Evolutionary conservation across 2,888 invertebrate species (phyloP).

Genomic region (Sialis lutaria): DNA sequence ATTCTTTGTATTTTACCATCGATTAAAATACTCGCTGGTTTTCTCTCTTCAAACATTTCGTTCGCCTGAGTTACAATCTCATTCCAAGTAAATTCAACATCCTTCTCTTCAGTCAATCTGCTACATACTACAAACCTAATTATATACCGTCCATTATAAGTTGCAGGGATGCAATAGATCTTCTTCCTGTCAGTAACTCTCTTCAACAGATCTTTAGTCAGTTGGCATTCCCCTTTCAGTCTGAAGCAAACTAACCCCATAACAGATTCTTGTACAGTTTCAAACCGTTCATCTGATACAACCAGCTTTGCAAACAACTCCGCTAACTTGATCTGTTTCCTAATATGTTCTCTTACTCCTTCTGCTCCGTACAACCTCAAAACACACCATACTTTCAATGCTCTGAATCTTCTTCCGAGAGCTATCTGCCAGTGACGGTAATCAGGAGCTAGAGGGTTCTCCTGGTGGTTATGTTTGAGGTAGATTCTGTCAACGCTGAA

Average conservation of each 20-base stretch:
- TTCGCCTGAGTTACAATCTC: constrained; percentile 45
- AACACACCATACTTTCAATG: constrained; percentile 89
- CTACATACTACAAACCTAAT: constrained; percentile 74
- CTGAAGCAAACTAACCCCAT: constrained; percentile 85
- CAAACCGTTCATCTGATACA: constrained; percentile 53
- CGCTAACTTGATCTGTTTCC: constrained; percentile 58
- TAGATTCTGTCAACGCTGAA: constrained; percentile 86
- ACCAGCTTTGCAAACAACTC: constrained; percentile 60
- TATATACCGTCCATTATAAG: constrained; percentile 45
- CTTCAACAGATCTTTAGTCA: constrained; percentile 53
- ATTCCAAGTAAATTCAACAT: constrained; percentile 58
- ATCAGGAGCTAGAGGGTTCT: constrained; percentile 40
- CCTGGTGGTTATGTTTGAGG: constrained; percentile 53
- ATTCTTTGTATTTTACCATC: no score
- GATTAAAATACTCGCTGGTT: no score
- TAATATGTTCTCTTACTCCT: constrained; percentile 59
- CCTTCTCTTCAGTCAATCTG: constrained; percentile 44
- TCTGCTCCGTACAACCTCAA: constrained; percentile 66
- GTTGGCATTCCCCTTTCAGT: constrained; percentile 50
- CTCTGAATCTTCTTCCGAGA: constrained; percentile 70
- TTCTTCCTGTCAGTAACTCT: constrained; percentile 56
- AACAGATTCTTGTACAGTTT: constrained; percentile 50
- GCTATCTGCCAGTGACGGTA: constrained; percentile 77
- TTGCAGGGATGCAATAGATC: constrained; percentile 68
- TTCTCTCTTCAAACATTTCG: constrained; percentile 12